phyloP scores from a whole-genome alignment of 1,140 invertebrate species.

The Laupala kohalensis region DNA sequence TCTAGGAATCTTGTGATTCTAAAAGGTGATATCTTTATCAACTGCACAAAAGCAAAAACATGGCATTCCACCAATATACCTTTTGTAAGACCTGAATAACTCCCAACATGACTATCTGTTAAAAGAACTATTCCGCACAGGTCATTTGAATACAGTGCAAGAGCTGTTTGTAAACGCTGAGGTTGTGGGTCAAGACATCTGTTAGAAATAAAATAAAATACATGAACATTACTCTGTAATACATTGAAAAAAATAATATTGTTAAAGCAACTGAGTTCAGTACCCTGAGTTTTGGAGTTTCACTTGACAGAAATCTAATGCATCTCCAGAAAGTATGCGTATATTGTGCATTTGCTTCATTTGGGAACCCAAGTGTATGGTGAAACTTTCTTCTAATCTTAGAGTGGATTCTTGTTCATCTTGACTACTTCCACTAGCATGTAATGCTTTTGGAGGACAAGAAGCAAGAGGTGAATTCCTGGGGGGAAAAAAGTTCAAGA shows the following conservation, averaged over 20 bases:
- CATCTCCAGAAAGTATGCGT: slow-evolving; percentile 71
- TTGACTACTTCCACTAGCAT: slow-evolving; percentile 23
- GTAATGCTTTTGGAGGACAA: neutral
- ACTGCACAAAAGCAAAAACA: too few relatives aligned
- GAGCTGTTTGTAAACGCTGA: slow-evolving; percentile 78
- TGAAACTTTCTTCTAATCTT: slow-evolving; percentile 84
- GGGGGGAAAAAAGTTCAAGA: neutral
- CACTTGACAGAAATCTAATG: slow-evolving; percentile 70
- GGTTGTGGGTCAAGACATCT: slow-evolving; percentile 45
- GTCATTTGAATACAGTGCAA: slow-evolving; percentile 85
- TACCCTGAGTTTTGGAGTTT: slow-evolving; percentile 38
- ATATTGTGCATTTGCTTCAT: slow-evolving; percentile 98
- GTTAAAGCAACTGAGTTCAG: neutral
- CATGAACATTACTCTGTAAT: neutral
- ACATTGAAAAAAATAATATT: neutral
- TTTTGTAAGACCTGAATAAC: slow-evolving; percentile 57
- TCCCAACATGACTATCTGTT: slow-evolving; percentile 61
- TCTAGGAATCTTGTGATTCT: too few relatives aligned
- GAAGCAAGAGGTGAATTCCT: slow-evolving; percentile 17
- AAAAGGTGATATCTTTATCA: too few relatives aligned
- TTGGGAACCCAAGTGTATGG: slow-evolving; percentile 92
- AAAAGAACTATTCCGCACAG: slow-evolving; percentile 76
- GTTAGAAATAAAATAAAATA: slow-evolving; percentile 17
- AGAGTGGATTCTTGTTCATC: slow-evolving; percentile 25
- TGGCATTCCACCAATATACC: slow-evolving; percentile 30